Conservation (phyloP, 2,797 vertebrate genomes). For the Benthosema pterotum region DNA sequence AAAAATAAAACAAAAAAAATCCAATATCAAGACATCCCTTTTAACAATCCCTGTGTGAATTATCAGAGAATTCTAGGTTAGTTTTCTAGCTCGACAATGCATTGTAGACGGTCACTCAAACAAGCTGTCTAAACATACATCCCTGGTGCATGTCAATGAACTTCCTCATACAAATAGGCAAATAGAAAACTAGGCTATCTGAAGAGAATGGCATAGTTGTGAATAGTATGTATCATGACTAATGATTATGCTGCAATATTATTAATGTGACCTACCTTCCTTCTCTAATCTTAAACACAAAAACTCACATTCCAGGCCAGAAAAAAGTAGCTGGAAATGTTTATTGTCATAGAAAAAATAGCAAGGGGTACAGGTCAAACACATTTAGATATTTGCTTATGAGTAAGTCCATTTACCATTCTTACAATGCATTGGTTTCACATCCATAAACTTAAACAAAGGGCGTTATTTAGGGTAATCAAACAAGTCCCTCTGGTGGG, state of each 20-base stretch:
- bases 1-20: no score
- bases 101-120: slow-evolving; percentile 15
- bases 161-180: slow-evolving; percentile 30
- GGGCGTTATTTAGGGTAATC: neutral
- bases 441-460: neutral
- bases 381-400: neutral
- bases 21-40: no score
- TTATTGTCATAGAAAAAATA: slow-evolving; percentile 49
- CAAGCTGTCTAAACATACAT: slow-evolving; percentile 9
- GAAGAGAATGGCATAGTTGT: neutral
- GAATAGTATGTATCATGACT: neutral
- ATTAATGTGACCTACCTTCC: neutral
- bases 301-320: neutral
- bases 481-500: slow-evolving; percentile 12
- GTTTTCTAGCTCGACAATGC: neutral
- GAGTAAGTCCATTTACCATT: neutral
- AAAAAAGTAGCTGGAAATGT: slow-evolving; percentile 41
- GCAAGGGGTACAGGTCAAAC: slow-evolving; percentile 2
- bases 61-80: neutral
- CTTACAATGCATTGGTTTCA: slow-evolving; percentile 1
- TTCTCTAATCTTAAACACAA: neutral
- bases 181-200: slow-evolving; percentile 4
- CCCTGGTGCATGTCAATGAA: neutral
- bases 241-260: neutral
- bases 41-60: no score